A percentile compares a stretch with the other conserved stretches of the same genome.
Conservation (phyloP, 2,797 vertebrate genomes). For the Anabas testudineus region DNA sequence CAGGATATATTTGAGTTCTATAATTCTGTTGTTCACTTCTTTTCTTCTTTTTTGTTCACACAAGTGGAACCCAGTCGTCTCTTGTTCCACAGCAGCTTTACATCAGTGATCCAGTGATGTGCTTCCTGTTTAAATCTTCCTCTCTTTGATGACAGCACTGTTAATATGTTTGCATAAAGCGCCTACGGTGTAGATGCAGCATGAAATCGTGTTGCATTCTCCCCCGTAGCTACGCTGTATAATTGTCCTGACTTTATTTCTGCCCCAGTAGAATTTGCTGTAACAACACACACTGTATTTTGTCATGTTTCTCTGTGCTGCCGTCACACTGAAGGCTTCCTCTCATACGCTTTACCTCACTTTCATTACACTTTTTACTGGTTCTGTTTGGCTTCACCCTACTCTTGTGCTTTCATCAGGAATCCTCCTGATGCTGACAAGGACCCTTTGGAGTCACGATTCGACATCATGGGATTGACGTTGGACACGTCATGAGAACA, state of each 20-base stretch:
- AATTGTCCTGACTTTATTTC: slow-evolving; percentile 63
- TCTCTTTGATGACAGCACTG: slow-evolving; percentile 37
- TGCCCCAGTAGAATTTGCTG: slow-evolving; percentile 37
- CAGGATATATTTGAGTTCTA: slow-evolving; percentile 61
- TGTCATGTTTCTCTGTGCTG: slow-evolving; percentile 45
- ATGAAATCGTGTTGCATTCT: slow-evolving; percentile 45
- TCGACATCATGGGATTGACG: no score
- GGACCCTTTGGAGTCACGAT: no score
- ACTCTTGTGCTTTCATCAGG: background rate
- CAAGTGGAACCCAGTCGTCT: slow-evolving; percentile 5
- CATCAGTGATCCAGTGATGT: slow-evolving; percentile 30
- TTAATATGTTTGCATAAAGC: slow-evolving; percentile 43
- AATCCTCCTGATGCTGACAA: no score
- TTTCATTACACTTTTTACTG: slow-evolving; percentile 46
- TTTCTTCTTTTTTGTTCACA: background rate
- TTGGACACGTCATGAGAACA: no score
- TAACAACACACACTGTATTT: slow-evolving; percentile 44
- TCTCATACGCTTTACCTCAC: slow-evolving; percentile 38
- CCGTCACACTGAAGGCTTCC: slow-evolving; percentile 23
- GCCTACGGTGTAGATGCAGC: slow-evolving; percentile 38
- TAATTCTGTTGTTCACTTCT: slow-evolving; percentile 14
- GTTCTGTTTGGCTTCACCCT: slow-evolving; percentile 24
- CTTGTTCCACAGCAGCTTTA: slow-evolving; percentile 2
- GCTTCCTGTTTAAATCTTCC: slow-evolving; percentile 34
- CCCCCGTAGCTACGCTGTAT: slow-evolving; percentile 45